Conservation (phyloP, 2,797 vertebrate species). For the Rhinoraja longicauda region DNA sequence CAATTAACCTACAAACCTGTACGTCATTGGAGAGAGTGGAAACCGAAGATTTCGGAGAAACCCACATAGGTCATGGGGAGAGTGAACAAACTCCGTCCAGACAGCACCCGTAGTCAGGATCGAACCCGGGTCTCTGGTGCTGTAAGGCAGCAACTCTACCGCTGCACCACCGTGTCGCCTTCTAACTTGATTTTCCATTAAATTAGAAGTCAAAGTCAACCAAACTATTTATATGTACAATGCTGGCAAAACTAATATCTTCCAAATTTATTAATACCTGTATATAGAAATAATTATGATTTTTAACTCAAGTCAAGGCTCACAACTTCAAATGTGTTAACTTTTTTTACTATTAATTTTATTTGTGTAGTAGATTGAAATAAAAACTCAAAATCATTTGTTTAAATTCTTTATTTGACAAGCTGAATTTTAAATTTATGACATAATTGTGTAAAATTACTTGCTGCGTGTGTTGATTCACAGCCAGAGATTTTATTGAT, state of each 20-base stretch:
- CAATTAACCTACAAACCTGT: too few relatives aligned
- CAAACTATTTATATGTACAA: not conserved
- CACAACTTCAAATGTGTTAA: not conserved
- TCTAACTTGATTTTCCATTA: not conserved
- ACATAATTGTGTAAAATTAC: not conserved
- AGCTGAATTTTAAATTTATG: not conserved
- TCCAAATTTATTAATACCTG: not conserved
- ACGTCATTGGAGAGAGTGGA: too few relatives aligned
- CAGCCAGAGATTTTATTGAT: conserved; percentile 19
- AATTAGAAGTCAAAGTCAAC: not conserved
- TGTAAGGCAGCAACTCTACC: too few relatives aligned
- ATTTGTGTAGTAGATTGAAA: not conserved
- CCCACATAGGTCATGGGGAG: too few relatives aligned
- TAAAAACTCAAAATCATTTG: not conserved
- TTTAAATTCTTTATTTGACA: not conserved
- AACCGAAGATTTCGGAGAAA: too few relatives aligned
- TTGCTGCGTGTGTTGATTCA: not conserved
- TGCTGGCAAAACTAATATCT: not conserved
- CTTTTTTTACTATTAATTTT: not conserved
- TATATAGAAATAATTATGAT: not conserved
- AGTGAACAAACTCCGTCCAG: too few relatives aligned
- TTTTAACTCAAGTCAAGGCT: not conserved
- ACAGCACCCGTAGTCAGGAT: too few relatives aligned
- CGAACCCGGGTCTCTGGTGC: too few relatives aligned
- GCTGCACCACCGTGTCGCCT: not conserved